phyloP scores from a whole-genome alignment of 2,797 vertebrate species.

The Parauchenoglanis punctatus region DNA sequence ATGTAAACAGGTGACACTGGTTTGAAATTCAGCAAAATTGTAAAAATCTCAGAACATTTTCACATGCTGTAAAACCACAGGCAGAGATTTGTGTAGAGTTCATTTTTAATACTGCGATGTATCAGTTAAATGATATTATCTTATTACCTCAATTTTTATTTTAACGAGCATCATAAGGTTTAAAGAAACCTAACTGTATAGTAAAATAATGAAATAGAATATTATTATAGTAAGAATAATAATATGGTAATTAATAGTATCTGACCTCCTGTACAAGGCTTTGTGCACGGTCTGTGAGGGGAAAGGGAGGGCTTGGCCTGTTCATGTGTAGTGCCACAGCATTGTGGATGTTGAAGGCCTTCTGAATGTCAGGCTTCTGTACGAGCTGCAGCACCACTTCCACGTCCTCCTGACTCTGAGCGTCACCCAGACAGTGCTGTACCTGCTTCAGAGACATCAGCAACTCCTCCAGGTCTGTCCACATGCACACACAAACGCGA shows the following conservation, averaged over 20 bases:
- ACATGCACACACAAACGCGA: background rate
- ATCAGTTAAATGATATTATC: background rate
- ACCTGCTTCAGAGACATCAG: slow-evolving; percentile 93
- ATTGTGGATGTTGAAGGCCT: slow-evolving; percentile 94
- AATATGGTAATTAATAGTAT: background rate
- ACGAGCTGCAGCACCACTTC: slow-evolving; percentile 90
- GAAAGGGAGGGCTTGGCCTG: slow-evolving; percentile 92
- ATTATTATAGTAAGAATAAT: background rate
- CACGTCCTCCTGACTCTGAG: slow-evolving; percentile 94
- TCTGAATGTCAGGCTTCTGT: slow-evolving; percentile 94
- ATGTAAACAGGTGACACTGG: background rate
- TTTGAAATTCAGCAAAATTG: background rate
- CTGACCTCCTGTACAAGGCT: slow-evolving; percentile 86
- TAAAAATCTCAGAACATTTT: background rate
- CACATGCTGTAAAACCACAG: background rate
- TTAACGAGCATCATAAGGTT: background rate
- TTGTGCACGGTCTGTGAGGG: slow-evolving; percentile 84
- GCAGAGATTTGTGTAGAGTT: background rate
- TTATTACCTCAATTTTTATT: background rate
- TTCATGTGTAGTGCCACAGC: slow-evolving; percentile 92
- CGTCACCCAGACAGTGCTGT: slow-evolving; percentile 87
- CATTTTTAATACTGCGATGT: background rate
- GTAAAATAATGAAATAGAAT: background rate
- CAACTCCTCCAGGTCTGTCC: slow-evolving; percentile 91
- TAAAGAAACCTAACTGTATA: background rate